These are phyloP conservation scores for Chloromyia formosa DNA, from an alignment of 2,888 invertebrate genomes.

Conservation along the genomic window DNA sequence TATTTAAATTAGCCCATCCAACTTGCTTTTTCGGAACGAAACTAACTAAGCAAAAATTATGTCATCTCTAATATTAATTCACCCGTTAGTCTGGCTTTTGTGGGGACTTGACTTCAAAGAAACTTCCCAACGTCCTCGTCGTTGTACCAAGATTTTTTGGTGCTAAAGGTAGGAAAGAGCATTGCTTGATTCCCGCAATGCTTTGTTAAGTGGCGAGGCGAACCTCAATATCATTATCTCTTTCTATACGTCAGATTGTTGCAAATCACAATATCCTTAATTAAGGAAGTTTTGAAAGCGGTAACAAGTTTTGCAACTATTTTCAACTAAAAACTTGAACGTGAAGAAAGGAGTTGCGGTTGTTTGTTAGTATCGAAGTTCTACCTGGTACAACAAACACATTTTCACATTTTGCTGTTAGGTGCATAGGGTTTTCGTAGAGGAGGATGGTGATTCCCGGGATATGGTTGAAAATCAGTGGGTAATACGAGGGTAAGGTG, in stretches of 20 bases:
- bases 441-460: too few species aligned
- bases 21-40: neutral
- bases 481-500: too few species aligned
- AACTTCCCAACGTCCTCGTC: neutral
- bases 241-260: slow-evolving; percentile 31
- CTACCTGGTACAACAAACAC: slow-evolving; percentile 7
- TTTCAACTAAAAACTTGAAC: slow-evolving; percentile 26
- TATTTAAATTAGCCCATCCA: too few species aligned
- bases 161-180: too few species aligned
- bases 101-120: too few species aligned
- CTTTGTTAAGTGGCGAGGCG: neutral
- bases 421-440: neutral
- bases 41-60: slow-evolving; percentile 21
- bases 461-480: too few species aligned
- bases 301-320: slow-evolving; percentile 40
- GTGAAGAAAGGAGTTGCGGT: slow-evolving; percentile 18
- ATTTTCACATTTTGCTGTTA: neutral
- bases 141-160: neutral
- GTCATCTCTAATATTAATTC: slow-evolving; percentile 9
- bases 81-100: neutral
- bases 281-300: slow-evolving; percentile 31
- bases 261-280: slow-evolving; percentile 42
- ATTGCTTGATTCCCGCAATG: neutral
- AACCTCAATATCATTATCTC: slow-evolving; percentile 28
- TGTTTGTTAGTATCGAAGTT: slow-evolving; percentile 10